Evolutionary conservation across 2,888 invertebrate genomes (phyloP).

Genomic region (Apamea epomidion): DNA sequence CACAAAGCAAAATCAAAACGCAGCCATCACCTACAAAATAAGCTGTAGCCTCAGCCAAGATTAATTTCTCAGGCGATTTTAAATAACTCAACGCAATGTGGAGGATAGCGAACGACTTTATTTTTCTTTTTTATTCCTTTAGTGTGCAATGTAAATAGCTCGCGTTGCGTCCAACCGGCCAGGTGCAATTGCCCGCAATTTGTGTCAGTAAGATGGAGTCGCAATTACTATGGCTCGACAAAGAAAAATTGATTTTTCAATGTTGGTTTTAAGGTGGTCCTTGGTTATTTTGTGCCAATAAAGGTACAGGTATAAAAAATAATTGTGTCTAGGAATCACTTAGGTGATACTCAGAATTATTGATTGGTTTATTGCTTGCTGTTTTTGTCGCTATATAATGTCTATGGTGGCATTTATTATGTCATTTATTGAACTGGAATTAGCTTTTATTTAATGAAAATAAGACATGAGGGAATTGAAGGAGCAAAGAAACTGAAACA

Average conservation of each 20-base stretch:
- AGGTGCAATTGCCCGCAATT: constrained; percentile 87
- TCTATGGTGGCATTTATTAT: constrained; percentile 9
- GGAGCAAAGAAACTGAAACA: background rate
- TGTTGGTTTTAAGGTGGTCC: constrained; percentile 83
- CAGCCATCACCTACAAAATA: constrained; percentile 48
- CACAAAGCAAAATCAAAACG: constrained; percentile 23
- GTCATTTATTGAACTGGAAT: background rate
- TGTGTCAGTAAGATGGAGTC: constrained; percentile 78
- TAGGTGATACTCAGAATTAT: constrained; percentile 37
- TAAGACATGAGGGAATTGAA: background rate
- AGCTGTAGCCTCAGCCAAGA: constrained; percentile 55
- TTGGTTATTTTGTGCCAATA: constrained; percentile 68
- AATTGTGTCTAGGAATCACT: constrained; percentile 53
- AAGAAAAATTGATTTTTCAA: constrained; percentile 87
- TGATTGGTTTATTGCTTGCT: constrained; percentile 37
- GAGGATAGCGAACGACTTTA: constrained; percentile 64
- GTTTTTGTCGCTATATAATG: constrained; percentile 27
- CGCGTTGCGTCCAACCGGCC: constrained; percentile 73
- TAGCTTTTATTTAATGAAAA: background rate
- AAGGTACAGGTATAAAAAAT: constrained; percentile 32
- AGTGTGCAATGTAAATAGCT: constrained; percentile 80
- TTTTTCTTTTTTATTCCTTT: constrained; percentile 68
- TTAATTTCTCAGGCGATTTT: constrained; percentile 67
- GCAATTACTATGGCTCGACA: constrained; percentile 85
- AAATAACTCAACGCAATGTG: constrained; percentile 71